Evolutionary conservation across 2,888 invertebrate genomes (phyloP).

Genomic region (Acronicta aceris): DNA sequence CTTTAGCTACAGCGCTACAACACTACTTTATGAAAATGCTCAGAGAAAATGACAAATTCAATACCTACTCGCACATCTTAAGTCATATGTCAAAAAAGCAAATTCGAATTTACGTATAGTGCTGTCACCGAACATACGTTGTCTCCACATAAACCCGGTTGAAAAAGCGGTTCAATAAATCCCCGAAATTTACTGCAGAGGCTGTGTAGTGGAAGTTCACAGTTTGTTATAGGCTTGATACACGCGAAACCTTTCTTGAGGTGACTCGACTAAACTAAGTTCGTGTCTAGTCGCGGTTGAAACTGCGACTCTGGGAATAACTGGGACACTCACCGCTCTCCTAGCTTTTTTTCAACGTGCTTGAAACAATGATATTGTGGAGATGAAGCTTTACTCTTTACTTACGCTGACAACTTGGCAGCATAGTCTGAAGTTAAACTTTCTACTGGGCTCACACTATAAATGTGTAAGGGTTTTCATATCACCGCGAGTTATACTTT

Average conservation of each 20-base stretch:
- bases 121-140: conserved; percentile 55
- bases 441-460: conserved; percentile 42
- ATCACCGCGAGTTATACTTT: not conserved
- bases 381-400: conserved; percentile 59
- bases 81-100: conserved; percentile 3
- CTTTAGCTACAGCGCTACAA: too few relatives aligned
- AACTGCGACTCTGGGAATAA: conserved; percentile 57
- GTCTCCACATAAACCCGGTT: conserved; percentile 59
- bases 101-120: conserved; percentile 46
- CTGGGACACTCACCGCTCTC: conserved; percentile 65
- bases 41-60: too few relatives aligned
- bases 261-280: conserved; percentile 66
- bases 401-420: conserved; percentile 59
- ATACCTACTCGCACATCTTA: not conserved
- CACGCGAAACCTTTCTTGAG: conserved; percentile 76
- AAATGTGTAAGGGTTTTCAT: conserved; percentile 37
- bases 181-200: conserved; percentile 67
- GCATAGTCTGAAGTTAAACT: conserved; percentile 48
- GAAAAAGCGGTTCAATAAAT: conserved; percentile 68
- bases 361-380: conserved; percentile 72
- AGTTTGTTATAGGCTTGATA: conserved; percentile 73
- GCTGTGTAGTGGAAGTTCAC: conserved; percentile 65
- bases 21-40: too few relatives aligned
- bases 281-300: conserved; percentile 56
- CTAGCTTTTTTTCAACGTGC: conserved; percentile 64